phyloP scores from a whole-genome alignment of 2,113 vertebrate species.

The Trogon surrucura region DNA sequence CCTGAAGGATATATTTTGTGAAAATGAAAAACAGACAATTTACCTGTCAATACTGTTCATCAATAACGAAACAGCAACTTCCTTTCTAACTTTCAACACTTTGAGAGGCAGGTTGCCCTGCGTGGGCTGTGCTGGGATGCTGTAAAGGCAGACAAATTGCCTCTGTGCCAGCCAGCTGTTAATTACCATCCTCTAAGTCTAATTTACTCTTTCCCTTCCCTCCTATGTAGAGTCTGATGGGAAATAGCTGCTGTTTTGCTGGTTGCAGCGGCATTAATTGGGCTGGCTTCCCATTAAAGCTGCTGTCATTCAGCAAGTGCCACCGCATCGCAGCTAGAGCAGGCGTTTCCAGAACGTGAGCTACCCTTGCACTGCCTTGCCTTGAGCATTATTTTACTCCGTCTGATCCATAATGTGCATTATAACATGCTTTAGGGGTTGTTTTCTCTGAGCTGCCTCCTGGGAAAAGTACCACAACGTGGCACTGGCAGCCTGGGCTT shows the following conservation, averaged over 20 bases:
- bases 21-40: conserved; percentile 68
- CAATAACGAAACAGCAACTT: conserved; percentile 13
- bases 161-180: conserved; percentile 77
- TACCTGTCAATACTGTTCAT: conserved; percentile 47
- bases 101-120: conserved; percentile 13
- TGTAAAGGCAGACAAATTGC: conserved; percentile 55
- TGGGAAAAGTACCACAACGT: background rate
- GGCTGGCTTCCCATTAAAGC: conserved; percentile 83
- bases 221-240: conserved; percentile 41
- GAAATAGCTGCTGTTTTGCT: conserved; percentile 67
- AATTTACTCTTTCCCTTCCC: conserved; percentile 71
- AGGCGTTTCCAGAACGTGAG: conserved; percentile 75
- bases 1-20: conserved; percentile 59
- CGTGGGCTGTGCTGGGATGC: conserved; percentile 32
- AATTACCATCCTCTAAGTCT: conserved; percentile 75
- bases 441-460: background rate
- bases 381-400: conserved; percentile 18
- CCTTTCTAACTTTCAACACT: background rate
- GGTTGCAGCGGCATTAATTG: conserved; percentile 76
- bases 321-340: conserved; percentile 75
- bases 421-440: background rate
- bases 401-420: conserved; percentile 1
- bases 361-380: conserved; percentile 40
- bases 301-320: conserved; percentile 80
- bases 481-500: background rate